These are phyloP conservation scores for Alligator mississippiensis DNA, from an alignment of 2,113 vertebrate species.

Conservation along the genomic window DNA sequence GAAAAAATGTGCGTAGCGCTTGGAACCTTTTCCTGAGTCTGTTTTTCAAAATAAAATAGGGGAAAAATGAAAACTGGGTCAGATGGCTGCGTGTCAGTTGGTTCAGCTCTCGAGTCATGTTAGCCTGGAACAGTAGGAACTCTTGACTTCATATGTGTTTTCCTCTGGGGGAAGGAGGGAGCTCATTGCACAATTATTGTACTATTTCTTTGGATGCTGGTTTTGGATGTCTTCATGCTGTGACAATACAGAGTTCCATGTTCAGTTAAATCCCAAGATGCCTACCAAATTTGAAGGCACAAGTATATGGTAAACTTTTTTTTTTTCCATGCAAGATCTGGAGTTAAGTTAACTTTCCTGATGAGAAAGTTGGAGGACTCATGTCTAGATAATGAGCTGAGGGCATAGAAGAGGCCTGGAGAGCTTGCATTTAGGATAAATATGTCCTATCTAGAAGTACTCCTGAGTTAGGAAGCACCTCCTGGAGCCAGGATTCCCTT, in stretches of 20 bases:
- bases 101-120: constrained; percentile 40
- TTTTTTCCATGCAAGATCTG: background rate
- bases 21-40: background rate
- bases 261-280: background rate
- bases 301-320: background rate
- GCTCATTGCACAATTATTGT: constrained; percentile 9
- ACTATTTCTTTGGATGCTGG: background rate
- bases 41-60: constrained; percentile 43
- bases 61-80: constrained; percentile 35
- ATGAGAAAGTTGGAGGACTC: rapidly evolving
- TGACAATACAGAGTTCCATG: background rate
- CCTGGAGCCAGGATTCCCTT: background rate
- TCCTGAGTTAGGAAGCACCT: rapidly evolving
- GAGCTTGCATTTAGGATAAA: background rate
- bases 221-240: background rate
- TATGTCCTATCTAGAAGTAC: background rate
- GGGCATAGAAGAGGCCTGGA: background rate
- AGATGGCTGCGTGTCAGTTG: constrained; percentile 1
- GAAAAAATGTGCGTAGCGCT: background rate
- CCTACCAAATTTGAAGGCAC: background rate
- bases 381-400: background rate
- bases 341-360: background rate
- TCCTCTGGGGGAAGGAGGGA: constrained; percentile 29
- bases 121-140: constrained; percentile 29
- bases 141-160: background rate